Evolutionary conservation across 2,888 invertebrate species (phyloP).

Genomic region (Troides oblongomaculatus): DNA sequence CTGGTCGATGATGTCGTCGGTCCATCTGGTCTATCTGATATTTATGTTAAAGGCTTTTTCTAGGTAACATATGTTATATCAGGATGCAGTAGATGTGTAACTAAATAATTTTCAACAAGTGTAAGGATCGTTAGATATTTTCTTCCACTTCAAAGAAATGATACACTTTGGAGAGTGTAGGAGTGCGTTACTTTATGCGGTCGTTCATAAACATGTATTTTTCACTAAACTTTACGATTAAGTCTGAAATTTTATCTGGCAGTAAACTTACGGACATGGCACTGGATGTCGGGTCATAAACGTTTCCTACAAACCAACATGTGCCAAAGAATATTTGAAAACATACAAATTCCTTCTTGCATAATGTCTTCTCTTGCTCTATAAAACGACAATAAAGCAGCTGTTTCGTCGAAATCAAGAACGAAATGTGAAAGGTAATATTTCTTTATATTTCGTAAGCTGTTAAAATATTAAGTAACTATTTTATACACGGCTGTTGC

Average conservation of each 20-base stretch:
- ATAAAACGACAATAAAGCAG: conserved; percentile 53
- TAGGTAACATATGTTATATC: too few species aligned
- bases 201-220: conserved; percentile 9
- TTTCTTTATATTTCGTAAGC: neutral
- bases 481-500: too few species aligned
- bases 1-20: too few species aligned
- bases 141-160: neutral
- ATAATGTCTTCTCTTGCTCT: conserved; percentile 38
- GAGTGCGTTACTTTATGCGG: conserved; percentile 33
- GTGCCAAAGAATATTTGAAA: conserved; percentile 28
- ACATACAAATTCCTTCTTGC: conserved; percentile 29
- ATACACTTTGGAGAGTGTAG: neutral
- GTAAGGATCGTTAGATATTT: too few species aligned
- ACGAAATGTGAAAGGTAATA: conserved; percentile 32
- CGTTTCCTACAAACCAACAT: conserved; percentile 17
- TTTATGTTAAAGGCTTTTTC: too few species aligned
- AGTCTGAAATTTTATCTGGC: conserved; percentile 22
- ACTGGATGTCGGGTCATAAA: conserved; percentile 24
- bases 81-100: too few species aligned
- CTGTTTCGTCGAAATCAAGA: conserved; percentile 46
- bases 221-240: conserved; percentile 22
- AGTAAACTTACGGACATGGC: conserved; percentile 23
- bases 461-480: too few species aligned
- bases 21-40: too few species aligned
- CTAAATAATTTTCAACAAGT: too few species aligned